These are phyloP conservation scores for Halictus quadricinctus DNA, from an alignment of 2,888 invertebrate species.

Conservation along the genomic window DNA sequence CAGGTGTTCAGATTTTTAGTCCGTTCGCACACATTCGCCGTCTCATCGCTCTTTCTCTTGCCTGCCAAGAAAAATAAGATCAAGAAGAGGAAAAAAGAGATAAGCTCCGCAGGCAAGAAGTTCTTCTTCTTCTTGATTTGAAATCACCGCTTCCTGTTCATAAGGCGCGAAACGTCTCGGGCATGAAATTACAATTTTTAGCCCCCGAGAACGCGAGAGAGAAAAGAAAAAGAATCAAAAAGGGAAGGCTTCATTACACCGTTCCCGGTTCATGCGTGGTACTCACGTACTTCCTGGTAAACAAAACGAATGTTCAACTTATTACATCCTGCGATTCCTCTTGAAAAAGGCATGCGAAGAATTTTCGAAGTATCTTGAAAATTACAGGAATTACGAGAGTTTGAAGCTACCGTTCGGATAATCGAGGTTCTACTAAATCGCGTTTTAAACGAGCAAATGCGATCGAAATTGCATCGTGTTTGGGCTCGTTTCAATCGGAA, in stretches of 20 bases:
- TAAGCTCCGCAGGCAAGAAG: not conserved
- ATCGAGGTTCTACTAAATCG: no score
- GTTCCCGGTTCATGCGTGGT: no score
- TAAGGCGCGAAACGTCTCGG: constrained; percentile 1
- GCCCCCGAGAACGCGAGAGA: not conserved
- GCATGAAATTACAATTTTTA: constrained; percentile 12
- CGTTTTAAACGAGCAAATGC: no score
- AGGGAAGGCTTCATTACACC: not conserved
- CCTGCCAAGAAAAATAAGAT: not conserved
- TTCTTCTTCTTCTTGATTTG: constrained; percentile 10
- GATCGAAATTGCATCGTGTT: not conserved
- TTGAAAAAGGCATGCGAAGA: no score
- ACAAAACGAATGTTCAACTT: not conserved
- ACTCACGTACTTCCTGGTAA: not conserved
- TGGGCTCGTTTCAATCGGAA: not conserved
- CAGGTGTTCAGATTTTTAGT: not conserved
- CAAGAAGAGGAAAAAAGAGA: not conserved
- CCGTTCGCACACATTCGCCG: not conserved
- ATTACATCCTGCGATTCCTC: not conserved
- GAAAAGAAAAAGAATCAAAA: not conserved
- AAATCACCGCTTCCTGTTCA: constrained; percentile 12
- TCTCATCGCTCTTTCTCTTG: not conserved
- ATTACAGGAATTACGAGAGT: no score
- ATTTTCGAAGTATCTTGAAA: not conserved
- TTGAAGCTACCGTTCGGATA: no score